Percentiles rank a stretch among this genome's conserved stretches.
These are phyloP conservation scores for Hemibagrus guttatus DNA, from an alignment of 2,797 vertebrate genomes.

Conservation along the genomic window DNA sequence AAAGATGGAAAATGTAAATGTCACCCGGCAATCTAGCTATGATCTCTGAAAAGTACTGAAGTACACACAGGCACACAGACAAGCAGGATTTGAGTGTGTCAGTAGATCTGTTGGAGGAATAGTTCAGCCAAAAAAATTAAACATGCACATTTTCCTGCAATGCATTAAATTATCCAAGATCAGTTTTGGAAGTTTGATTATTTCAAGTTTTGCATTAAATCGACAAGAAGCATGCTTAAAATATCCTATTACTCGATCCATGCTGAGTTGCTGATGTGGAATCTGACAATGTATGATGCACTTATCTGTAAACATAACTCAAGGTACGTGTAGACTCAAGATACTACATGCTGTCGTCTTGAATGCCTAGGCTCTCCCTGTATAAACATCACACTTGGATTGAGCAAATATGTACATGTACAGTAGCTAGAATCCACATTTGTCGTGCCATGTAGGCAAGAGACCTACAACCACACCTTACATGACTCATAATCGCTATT, in stretches of 20 bases:
- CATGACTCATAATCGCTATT: background rate
- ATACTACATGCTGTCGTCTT: background rate
- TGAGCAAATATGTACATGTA: background rate
- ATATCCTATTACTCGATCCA: no score
- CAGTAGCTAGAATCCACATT: background rate
- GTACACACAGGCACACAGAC: constrained; percentile 15
- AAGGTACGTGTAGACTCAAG: no score
- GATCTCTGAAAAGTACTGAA: constrained; percentile 43
- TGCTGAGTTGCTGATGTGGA: background rate
- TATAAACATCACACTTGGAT: background rate
- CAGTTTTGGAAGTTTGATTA: background rate
- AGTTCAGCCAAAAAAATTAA: background rate
- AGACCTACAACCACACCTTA: background rate
- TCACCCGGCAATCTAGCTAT: constrained; percentile 45
- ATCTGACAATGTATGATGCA: background rate
- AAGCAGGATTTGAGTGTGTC: background rate
- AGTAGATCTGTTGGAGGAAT: background rate
- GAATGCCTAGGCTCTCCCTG: background rate
- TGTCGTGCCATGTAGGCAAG: background rate
- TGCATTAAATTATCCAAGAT: background rate
- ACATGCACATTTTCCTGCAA: background rate
- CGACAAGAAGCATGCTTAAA: background rate
- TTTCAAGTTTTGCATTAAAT: background rate
- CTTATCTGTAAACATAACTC: background rate
- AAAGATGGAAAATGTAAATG: constrained; percentile 56